Evolutionary conservation across 2,113 vertebrate genomes (phyloP).

Genomic region (Notechis scutatus): DNA sequence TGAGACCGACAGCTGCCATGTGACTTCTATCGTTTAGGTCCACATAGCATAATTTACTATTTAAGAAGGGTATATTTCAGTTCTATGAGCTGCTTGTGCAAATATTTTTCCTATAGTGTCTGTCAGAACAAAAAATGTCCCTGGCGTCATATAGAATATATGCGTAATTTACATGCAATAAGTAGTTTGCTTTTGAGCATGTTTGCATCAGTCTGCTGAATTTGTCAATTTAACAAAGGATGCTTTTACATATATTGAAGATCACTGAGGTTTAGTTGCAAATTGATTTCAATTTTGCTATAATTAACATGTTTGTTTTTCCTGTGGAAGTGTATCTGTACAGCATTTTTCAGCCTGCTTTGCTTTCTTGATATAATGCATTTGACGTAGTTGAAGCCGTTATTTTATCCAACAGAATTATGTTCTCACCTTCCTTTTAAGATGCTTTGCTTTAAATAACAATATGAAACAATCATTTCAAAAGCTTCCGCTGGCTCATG

Average conservation of each 20-base stretch:
- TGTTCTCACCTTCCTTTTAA: neutral
- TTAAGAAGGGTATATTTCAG: slow-evolving; percentile 29
- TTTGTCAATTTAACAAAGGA: slow-evolving; percentile 16
- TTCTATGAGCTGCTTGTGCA: slow-evolving; percentile 46
- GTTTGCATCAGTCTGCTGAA: neutral
- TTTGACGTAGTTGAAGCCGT: neutral
- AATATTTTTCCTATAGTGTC: slow-evolving; percentile 25
- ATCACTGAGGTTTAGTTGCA: slow-evolving; percentile 1
- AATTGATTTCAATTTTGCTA: slow-evolving; percentile 22
- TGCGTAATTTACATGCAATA: neutral
- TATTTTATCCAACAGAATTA: neutral
- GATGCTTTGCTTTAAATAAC: neutral
- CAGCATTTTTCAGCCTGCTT: slow-evolving; percentile 24
- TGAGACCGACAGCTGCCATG: slow-evolving; percentile 71
- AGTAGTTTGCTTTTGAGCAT: slow-evolving; percentile 14
- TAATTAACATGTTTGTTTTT: slow-evolving; percentile 21
- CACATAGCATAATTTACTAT: neutral
- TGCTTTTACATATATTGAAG: slow-evolving; percentile 13
- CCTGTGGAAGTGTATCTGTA: neutral
- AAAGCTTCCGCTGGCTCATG: neutral
- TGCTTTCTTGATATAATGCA: slow-evolving; percentile 44
- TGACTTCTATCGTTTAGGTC: slow-evolving; percentile 75
- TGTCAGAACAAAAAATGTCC: neutral
- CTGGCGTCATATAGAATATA: neutral
- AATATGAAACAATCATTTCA: neutral